phyloP scores from a whole-genome alignment of 2,888 invertebrate genomes.

The Eulithis testata region DNA sequence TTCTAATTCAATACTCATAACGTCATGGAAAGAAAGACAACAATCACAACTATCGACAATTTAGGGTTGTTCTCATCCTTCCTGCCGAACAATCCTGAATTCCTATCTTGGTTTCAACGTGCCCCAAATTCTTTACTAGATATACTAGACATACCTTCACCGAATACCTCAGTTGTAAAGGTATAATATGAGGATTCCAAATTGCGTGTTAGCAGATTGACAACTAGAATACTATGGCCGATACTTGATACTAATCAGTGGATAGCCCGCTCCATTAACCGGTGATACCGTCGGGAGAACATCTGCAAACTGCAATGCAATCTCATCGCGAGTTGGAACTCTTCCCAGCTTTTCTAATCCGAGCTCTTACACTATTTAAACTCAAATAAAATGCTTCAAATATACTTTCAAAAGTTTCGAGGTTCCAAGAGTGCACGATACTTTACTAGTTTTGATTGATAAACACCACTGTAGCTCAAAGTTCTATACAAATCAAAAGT shows the following conservation, averaged over 20 bases:
- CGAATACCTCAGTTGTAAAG: neutral
- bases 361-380: slow-evolving; percentile 24
- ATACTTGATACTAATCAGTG: neutral
- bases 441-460: neutral
- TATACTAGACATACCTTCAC: no score
- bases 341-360: slow-evolving; percentile 26
- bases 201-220: neutral
- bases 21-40: no score
- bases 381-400: slow-evolving; percentile 17
- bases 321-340: slow-evolving; percentile 22
- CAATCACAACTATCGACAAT: no score
- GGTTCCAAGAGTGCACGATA: neutral
- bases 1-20: no score
- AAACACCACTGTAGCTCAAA: neutral
- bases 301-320: slow-evolving; percentile 26
- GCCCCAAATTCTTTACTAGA: no score
- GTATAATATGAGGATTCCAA: no score
- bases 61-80: no score
- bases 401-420: slow-evolving; percentile 7
- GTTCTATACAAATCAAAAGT: neutral
- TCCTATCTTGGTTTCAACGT: no score
- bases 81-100: no score
- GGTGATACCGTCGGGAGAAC: slow-evolving; percentile 12
- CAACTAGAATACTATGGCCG: neutral
- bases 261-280: slow-evolving; percentile 9